Evolutionary conservation across 1,140 invertebrate species (phyloP), one percentile per base, ranked within the genome.

Genomic region (Trichoplusia ni): DNA sequence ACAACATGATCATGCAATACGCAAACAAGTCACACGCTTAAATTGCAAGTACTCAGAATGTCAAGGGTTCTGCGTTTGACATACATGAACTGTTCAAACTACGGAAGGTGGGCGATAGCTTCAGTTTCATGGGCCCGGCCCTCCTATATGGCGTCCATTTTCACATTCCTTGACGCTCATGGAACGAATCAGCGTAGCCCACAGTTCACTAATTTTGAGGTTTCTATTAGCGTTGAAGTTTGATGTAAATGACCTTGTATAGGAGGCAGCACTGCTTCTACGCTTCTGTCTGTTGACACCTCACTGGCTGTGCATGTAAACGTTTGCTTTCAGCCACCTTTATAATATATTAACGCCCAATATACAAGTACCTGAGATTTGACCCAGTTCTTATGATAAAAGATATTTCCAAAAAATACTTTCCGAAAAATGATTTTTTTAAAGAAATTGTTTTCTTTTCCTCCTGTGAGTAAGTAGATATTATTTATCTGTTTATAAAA

Each of bases 41-140:
- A 25, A 7, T 33, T 23, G 29, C 49, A 53, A 25, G 1, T 29
- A 49, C 46, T 25, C 29, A 23, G n/a, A 31, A 27, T 13, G 27
- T 14, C 14, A 49, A 9, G 21, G 13, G 13, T 47, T 27, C 27
- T 60, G 56, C 56, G 42, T 47, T 60, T 60, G 18, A 60, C 56
- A 31, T 35, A 60, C 56, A 60, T 46, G 42, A 47, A 29, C 56
- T 60, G 56, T 59, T 35, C 56, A 31, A 13, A 44, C 27, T 29
- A 44, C 44, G 16, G 27, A 27, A 59, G 21, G 47, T 38, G 71
- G 72, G 71, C 70, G 59, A 79, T 44, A 77, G 80, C 82, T 85
- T 85, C 81, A 82, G 81, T 87, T 85, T 85, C 82, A 78, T 73
- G 66, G 47, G 42, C 37, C 46, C 46, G 18, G 27, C 46, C 16